Evolutionary conservation across 2,888 invertebrate species (phyloP).

Genomic region (Ophion obscuratus): DNA sequence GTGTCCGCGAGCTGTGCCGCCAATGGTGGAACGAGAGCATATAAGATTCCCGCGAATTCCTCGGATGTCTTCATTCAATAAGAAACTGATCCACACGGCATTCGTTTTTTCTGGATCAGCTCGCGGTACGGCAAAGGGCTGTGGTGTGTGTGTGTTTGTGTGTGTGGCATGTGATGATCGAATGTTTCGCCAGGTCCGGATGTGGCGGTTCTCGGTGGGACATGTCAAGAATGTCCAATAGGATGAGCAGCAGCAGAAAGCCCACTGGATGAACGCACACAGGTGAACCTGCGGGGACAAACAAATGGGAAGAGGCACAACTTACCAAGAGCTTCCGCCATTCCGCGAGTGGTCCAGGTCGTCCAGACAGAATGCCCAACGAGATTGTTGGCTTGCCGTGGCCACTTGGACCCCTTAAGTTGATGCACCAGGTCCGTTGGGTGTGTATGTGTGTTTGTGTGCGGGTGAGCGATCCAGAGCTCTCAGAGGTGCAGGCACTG

Average conservation of each 20-base stretch:
- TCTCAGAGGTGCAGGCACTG: slow-evolving; percentile 1
- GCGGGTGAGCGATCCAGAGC: slow-evolving; percentile 2
- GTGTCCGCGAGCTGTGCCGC: neutral
- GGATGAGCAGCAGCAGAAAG: slow-evolving; percentile 24
- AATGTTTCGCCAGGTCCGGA: slow-evolving; percentile 38
- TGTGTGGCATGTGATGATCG: slow-evolving; percentile 23
- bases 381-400: slow-evolving; percentile 51
- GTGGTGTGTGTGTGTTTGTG: neutral
- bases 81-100: slow-evolving; percentile 67
- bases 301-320: neutral
- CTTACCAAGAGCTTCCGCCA: slow-evolving; percentile 40
- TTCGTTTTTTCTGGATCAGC: slow-evolving; percentile 60
- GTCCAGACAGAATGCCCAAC: slow-evolving; percentile 52
- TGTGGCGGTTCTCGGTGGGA: slow-evolving; percentile 44
- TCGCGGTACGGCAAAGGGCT: slow-evolving; percentile 13
- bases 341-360: slow-evolving; percentile 54
- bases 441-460: neutral
- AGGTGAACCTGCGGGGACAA: neutral
- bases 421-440: slow-evolving; percentile 20
- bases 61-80: slow-evolving; percentile 68
- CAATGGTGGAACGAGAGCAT: slow-evolving; percentile 4
- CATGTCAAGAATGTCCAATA: slow-evolving; percentile 47
- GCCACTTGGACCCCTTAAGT: slow-evolving; percentile 49
- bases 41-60: slow-evolving; percentile 69
- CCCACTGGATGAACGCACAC: neutral